Conservation (phyloP, 1,140 invertebrate genomes). For the Phymorhynchus buccinoides region DNA sequence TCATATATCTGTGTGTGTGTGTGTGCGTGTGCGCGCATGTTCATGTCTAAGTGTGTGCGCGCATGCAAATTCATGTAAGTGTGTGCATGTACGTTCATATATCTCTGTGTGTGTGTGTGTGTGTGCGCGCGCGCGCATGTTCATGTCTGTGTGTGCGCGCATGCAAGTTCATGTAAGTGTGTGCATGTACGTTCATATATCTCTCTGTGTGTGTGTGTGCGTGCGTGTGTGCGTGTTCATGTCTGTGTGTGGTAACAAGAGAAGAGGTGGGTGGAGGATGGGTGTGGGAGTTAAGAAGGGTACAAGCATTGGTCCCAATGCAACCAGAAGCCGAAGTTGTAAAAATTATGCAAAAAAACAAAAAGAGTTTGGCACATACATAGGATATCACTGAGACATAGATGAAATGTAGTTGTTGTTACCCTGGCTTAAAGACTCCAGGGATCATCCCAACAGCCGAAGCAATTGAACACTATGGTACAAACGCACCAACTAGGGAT, state of each 20-base stretch:
- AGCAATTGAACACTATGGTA: no score
- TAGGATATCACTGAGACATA: background rate
- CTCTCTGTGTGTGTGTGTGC: background rate
- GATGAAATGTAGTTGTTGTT: conserved; percentile 6
- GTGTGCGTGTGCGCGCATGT: background rate
- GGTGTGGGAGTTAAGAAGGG: no score
- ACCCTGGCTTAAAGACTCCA: no score
- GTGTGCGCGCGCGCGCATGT: conserved; percentile 11
- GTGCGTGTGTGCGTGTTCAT: background rate
- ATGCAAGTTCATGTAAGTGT: background rate
- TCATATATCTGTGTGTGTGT: background rate
- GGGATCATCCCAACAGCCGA: no score
- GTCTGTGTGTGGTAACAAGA: background rate
- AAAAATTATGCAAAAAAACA: no score
- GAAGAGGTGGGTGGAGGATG: no score
- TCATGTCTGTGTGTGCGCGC: background rate
- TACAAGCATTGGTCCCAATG: no score
- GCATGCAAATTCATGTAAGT: background rate
- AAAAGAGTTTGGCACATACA: no score
- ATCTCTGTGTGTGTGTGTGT: conserved; percentile 3
- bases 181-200: background rate
- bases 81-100: background rate
- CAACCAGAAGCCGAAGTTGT: no score
- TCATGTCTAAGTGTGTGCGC: background rate
- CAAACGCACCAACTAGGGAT: no score